These are phyloP conservation scores for Alexandromys fortis DNA, from an alignment of 2,113 vertebrate species.

Conservation along the genomic window DNA sequence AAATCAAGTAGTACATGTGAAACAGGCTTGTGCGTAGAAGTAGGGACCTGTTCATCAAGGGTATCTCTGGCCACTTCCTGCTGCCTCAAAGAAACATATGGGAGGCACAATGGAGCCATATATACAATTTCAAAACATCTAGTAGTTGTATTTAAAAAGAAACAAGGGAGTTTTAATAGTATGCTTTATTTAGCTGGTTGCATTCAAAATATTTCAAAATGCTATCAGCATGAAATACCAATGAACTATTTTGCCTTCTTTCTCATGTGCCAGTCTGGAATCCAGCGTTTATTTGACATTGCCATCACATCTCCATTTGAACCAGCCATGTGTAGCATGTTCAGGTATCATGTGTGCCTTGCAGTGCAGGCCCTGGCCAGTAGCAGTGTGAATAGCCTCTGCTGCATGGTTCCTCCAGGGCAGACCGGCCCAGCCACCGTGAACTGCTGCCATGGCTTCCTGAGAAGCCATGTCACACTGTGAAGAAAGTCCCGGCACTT, in stretches of 20 bases:
- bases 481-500: neutral
- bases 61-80: neutral
- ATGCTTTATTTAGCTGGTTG: neutral
- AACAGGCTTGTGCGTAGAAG: neutral
- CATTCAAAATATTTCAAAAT: conserved; percentile 8
- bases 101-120: neutral
- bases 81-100: neutral
- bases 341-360: fast-evolving
- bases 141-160: neutral
- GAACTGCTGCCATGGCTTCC: neutral
- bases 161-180: conserved; percentile 11
- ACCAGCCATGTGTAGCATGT: neutral
- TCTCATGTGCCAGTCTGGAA: neutral
- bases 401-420: no score
- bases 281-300: neutral
- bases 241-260: neutral
- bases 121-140: neutral
- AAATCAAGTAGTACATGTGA: neutral
- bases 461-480: no score
- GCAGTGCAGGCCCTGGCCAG: fast-evolving
- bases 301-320: neutral
- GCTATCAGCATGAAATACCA: neutral
- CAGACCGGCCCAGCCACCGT: neutral
- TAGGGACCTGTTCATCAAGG: neutral
- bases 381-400: fast-evolving